Base-by-base conservation (phyloP, 2,888 invertebrate species). In the Anthrax anthrax region DNA sequence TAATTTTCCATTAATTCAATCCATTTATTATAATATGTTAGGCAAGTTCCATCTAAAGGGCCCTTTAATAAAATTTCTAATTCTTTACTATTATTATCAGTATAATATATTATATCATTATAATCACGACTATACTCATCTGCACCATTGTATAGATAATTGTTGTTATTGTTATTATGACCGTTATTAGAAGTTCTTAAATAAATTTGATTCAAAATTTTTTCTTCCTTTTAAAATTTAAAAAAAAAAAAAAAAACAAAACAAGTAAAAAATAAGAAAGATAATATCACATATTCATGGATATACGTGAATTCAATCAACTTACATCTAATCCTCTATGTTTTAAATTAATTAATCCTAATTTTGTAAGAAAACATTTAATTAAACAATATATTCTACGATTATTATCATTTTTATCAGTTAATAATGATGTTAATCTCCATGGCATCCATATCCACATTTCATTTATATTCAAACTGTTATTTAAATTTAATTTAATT, bases 271-370 rank as follows among this genome's bases (percentile, higher is more conserved):
- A 32, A 4, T 39, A 40, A 43, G 39, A n/a, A n/a, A n/a, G n/a
- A n/a, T n/a, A n/a, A n/a, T n/a, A n/a, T n/a, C n/a, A n/a, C n/a
- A n/a, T n/a, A n/a, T n/a, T n/a, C n/a, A n/a, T n/a, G n/a, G n/a
- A n/a, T n/a, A n/a, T n/a, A n/a, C n/a, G n/a, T n/a, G n/a, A n/a
- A n/a, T n/a, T n/a, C n/a, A n/a, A n/a, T n/a, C n/a, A 2, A 49
- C 54, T 54, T 50, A 60, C 59, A 52, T 57, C 53, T 27, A 58
- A 49, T 19, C 59, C 58, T 36, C 53, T 47, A 18, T 53, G 48
- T 5, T 50, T 49, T 59, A 64, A 40, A 57, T 61, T 43, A 52
- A 59, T 59, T 46, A 62, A 51, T 18, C 60, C 59, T 44, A 57
- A 50, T 52, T 55, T 56, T 27, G 50, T 51, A 18, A 62, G 56